Evolutionary conservation across 2,888 invertebrate species (phyloP).

Genomic region (Erynnis tages): DNA sequence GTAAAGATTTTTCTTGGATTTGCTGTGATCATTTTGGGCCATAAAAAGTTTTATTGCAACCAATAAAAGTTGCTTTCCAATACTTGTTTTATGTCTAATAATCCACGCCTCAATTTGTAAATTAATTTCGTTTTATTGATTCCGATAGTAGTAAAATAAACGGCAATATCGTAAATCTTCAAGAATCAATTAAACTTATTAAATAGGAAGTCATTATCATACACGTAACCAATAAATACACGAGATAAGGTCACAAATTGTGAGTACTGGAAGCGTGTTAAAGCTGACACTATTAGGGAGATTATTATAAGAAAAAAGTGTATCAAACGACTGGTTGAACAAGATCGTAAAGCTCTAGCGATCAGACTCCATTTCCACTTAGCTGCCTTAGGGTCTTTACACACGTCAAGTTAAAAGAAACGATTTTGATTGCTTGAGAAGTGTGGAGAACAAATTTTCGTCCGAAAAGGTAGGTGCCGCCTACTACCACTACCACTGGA

Average conservation of each 20-base stretch:
- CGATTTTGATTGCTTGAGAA: background rate
- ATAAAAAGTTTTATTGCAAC: too few species aligned
- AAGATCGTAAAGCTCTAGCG: slow-evolving; percentile 37
- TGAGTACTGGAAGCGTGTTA: slow-evolving; percentile 13
- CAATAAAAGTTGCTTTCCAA: too few species aligned
- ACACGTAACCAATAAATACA: slow-evolving; percentile 20
- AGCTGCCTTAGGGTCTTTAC: slow-evolving; percentile 11
- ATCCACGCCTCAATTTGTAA: background rate
- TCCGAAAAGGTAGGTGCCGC: too few species aligned
- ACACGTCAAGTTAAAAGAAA: background rate
- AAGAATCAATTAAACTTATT: slow-evolving; percentile 19
- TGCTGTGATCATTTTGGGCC: too few species aligned
- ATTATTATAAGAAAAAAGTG: slow-evolving; percentile 26
- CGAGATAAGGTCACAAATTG: slow-evolving; percentile 16
- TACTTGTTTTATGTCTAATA: background rate
- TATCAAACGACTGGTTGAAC: slow-evolving; percentile 33
- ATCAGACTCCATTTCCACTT: slow-evolving; percentile 13
- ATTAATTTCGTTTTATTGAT: background rate
- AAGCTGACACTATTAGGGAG: slow-evolving; percentile 22
- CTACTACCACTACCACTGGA: too few species aligned
- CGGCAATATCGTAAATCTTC: slow-evolving; percentile 13
- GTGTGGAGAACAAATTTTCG: background rate
- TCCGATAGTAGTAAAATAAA: background rate
- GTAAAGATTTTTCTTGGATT: too few species aligned
- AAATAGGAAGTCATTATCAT: slow-evolving; percentile 21